These are phyloP conservation scores for Nomada fucata DNA, from an alignment of 2,888 invertebrate species.

Conservation along the genomic window DNA sequence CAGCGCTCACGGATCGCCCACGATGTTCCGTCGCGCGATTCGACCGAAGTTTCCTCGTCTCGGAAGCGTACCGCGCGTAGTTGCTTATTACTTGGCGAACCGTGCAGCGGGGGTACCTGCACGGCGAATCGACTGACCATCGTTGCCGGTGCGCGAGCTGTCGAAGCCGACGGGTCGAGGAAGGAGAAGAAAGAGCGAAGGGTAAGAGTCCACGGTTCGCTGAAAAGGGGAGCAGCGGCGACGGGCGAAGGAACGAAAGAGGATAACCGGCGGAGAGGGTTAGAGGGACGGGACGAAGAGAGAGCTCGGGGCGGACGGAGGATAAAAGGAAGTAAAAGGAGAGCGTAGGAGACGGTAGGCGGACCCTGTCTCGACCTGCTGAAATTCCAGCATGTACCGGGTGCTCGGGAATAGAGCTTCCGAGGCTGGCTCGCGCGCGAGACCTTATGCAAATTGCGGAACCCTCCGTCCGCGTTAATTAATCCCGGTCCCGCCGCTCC, in stretches of 20 bases:
- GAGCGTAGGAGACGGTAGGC: constrained; percentile 60
- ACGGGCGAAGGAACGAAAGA: background rate
- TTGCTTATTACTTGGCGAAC: no score
- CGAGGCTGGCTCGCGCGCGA: constrained; percentile 4
- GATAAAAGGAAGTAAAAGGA: constrained; percentile 48
- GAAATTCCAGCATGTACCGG: constrained; percentile 75
- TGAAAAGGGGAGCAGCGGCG: background rate
- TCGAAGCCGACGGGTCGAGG: constrained; percentile 16
- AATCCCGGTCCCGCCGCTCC: constrained; percentile 29
- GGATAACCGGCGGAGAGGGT: background rate
- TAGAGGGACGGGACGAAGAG: constrained; percentile 4
- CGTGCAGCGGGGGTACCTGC: no score
- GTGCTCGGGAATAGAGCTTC: constrained; percentile 62
- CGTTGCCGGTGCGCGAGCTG: background rate
- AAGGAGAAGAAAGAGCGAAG: constrained; percentile 1
- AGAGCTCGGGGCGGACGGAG: constrained; percentile 4
- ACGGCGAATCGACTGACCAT: background rate
- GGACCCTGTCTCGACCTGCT: constrained; percentile 71
- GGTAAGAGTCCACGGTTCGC: background rate
- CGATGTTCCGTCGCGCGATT: no score
- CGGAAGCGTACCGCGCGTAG: no score
- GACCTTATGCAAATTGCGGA: constrained; percentile 47
- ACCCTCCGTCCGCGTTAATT: constrained; percentile 44
- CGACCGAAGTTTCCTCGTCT: no score
- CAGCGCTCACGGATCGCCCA: background rate